Percentiles rank a stretch among this genome's conserved stretches.
These are phyloP conservation scores for Pardosa pseudoannulata DNA, from an alignment of 2,888 invertebrate species.

Conservation along the genomic window DNA sequence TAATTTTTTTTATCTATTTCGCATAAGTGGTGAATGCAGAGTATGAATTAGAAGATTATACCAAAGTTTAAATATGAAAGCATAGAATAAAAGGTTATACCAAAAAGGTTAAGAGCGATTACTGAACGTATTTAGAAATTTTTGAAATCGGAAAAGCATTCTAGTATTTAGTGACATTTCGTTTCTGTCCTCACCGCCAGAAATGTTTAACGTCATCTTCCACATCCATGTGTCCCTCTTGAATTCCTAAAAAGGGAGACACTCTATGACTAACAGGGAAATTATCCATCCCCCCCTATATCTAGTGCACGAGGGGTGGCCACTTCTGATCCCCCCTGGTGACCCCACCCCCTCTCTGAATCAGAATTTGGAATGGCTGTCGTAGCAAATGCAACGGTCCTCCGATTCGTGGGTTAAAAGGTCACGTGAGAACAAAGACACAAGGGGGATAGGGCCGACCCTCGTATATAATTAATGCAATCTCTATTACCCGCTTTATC, in stretches of 20 bases:
- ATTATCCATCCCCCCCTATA: slow-evolving; percentile 34
- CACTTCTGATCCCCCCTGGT: background rate
- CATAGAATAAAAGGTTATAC: too few relatives aligned
- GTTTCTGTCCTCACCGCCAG: too few relatives aligned
- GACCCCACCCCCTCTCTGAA: slow-evolving; percentile 53
- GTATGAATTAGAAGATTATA: too few relatives aligned
- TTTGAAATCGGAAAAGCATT: too few relatives aligned
- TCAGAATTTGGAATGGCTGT: slow-evolving; percentile 52
- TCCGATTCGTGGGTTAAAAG: slow-evolving; percentile 58
- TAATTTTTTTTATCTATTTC: too few relatives aligned
- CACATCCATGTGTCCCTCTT: too few relatives aligned
- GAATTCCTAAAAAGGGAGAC: slow-evolving; percentile 20
- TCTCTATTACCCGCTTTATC: slow-evolving; percentile 23
- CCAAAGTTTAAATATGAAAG: too few relatives aligned
- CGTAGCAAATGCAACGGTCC: slow-evolving; percentile 32
- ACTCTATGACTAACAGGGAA: slow-evolving; percentile 63
- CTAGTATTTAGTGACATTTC: too few relatives aligned
- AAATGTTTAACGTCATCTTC: too few relatives aligned
- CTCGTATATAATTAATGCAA: slow-evolving; percentile 55
- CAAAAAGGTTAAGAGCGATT: too few relatives aligned
- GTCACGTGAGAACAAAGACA: slow-evolving; percentile 49
- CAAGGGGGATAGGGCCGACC: slow-evolving; percentile 9
- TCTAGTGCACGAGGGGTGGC: background rate
- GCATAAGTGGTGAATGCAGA: too few relatives aligned
- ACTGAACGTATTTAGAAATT: too few relatives aligned